Evolutionary conservation across 2,797 vertebrate species (phyloP).

Genomic region (Craterocephalus amniculus): DNA sequence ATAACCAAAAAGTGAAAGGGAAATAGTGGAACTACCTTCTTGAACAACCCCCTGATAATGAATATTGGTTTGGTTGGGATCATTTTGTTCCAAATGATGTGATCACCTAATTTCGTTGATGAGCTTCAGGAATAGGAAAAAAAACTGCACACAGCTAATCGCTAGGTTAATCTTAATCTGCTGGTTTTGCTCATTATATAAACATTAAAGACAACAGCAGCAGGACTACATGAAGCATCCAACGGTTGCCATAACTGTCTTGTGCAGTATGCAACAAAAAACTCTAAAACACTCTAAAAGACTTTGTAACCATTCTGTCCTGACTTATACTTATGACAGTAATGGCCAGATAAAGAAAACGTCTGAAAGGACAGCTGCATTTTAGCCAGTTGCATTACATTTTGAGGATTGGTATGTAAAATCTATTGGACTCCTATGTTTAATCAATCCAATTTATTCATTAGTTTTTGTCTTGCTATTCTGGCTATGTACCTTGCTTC

Average conservation of each 20-base stretch:
- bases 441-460: too few relatives aligned
- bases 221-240: constrained; percentile 9
- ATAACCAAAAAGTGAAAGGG: background rate
- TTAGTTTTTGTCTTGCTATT: too few relatives aligned
- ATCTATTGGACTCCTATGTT: too few relatives aligned
- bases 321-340: background rate
- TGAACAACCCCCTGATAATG: background rate
- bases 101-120: constrained; percentile 33
- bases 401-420: too few relatives aligned
- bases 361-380: background rate
- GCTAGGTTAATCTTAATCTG: constrained; percentile 12
- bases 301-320: background rate
- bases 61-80: constrained; percentile 45
- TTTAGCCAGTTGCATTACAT: too few relatives aligned
- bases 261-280: constrained; percentile 3
- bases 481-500: too few relatives aligned
- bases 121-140: constrained; percentile 34
- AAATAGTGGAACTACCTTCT: constrained; percentile 1
- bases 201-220: constrained; percentile 26
- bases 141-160: constrained; percentile 20
- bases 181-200: constrained; percentile 22
- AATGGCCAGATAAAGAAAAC: background rate
- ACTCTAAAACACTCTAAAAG: constrained; percentile 3
- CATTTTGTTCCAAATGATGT: constrained; percentile 21
- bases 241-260: constrained; percentile 33